A percentile compares a stretch with the other conserved stretches of the same genome.
These are phyloP conservation scores for Falcunculus frontatus DNA, from an alignment of 2,113 vertebrate species.

Conservation along the genomic window DNA sequence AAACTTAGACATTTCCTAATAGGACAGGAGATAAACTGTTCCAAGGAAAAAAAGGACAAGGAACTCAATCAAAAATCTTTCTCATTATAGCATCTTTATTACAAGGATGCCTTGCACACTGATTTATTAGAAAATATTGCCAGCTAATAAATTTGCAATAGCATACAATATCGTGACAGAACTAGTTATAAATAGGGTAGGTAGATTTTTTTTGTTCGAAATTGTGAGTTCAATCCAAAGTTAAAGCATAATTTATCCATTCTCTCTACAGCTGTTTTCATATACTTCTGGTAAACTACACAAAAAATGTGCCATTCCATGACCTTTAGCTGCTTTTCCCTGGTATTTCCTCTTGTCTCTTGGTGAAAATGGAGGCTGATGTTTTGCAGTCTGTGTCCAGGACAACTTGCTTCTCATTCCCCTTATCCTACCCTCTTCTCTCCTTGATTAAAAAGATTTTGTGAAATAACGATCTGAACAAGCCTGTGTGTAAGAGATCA, in stretches of 20 bases:
- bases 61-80: background rate
- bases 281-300: slow-evolving; percentile 19
- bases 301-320: slow-evolving; percentile 8
- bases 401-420: background rate
- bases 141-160: slow-evolving; percentile 25
- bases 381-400: background rate
- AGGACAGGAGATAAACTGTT: background rate
- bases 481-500: background rate
- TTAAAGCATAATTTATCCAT: slow-evolving; percentile 24
- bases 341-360: slow-evolving; percentile 43
- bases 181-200: slow-evolving; percentile 25
- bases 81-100: background rate
- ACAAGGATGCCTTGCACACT: background rate
- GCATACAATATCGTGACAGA: background rate
- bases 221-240: slow-evolving; percentile 28
- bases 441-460: background rate
- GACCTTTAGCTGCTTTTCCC: slow-evolving; percentile 24
- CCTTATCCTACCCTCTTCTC: background rate
- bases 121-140: background rate
- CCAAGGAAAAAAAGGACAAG: background rate
- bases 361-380: slow-evolving; percentile 10
- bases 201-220: background rate
- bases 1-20: background rate
- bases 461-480: background rate
- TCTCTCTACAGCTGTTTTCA: slow-evolving; percentile 16